These are phyloP conservation scores for Psophia crepitans DNA, from an alignment of 2,113 vertebrate genomes.

Conservation along the genomic window DNA sequence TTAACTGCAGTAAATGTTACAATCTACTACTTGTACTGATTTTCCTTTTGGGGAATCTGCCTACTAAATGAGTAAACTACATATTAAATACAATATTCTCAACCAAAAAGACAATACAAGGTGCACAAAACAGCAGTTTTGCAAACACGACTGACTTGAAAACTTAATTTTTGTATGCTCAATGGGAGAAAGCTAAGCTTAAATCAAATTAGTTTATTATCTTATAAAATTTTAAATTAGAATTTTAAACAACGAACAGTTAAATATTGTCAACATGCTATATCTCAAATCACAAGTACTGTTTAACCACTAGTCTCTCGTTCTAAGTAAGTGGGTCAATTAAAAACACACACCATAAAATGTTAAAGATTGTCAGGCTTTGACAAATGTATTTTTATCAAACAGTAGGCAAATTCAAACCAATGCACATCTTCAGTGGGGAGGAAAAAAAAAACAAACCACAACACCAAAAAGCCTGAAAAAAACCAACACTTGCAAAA, in stretches of 20 bases:
- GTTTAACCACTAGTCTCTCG: conserved; percentile 73
- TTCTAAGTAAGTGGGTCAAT: conserved; percentile 70
- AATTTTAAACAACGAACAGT: conserved; percentile 74
- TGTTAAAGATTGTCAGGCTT: conserved; percentile 74
- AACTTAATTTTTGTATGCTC: conserved; percentile 72
- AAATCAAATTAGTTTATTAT: conserved; percentile 74
- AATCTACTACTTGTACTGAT: conserved; percentile 72
- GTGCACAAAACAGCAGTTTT: conserved; percentile 76
- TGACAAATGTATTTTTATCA: conserved; percentile 76
- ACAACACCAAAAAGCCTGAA: conserved; percentile 53
- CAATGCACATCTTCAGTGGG: conserved; percentile 66
- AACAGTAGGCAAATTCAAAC: conserved; percentile 75
- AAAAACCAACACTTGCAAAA: conserved; percentile 64
- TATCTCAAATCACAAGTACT: conserved; percentile 79
- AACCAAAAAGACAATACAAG: conserved; percentile 75
- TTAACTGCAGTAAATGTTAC: conserved; percentile 68
- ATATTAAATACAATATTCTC: conserved; percentile 68
- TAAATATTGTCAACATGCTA: conserved; percentile 80
- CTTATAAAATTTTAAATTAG: conserved; percentile 73
- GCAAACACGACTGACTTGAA: conserved; percentile 69
- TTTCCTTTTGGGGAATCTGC: conserved; percentile 73
- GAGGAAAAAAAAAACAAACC: background rate
- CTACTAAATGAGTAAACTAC: conserved; percentile 74
- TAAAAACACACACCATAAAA: conserved; percentile 72
- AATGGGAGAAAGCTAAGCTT: conserved; percentile 68